Conservation (phyloP, 2,888 invertebrate genomes). For the Trissonchulus latispiculum region DNA sequence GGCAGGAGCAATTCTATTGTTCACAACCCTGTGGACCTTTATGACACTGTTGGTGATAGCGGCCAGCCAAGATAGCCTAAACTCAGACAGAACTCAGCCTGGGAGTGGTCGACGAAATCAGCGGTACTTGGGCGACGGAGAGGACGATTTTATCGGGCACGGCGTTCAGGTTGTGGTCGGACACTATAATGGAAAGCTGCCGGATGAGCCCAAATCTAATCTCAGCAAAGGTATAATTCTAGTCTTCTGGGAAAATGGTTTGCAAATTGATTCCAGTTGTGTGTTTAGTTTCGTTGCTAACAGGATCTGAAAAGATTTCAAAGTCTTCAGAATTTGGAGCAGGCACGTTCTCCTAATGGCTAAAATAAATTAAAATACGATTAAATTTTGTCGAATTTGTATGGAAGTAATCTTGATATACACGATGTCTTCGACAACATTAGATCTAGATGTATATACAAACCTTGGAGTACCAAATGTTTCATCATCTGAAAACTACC, state of each 20-base stretch:
- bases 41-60: conserved; percentile 37
- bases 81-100: background rate
- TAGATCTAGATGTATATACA: background rate
- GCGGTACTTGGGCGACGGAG: conserved; percentile 20
- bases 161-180: conserved; percentile 41
- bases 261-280: too few species aligned
- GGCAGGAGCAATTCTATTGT: conserved; percentile 30
- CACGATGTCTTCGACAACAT: too few species aligned
- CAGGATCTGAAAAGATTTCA: too few species aligned
- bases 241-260: too few species aligned
- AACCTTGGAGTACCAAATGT: background rate
- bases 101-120: background rate
- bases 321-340: too few species aligned
- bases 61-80: conserved; percentile 31
- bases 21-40: conserved; percentile 36
- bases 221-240: conserved; percentile 37
- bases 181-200: conserved; percentile 42
- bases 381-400: too few species aligned
- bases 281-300: too few species aligned
- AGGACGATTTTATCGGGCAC: conserved; percentile 25
- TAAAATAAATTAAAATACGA: too few species aligned
- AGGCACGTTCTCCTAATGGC: too few species aligned
- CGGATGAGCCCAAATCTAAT: conserved; percentile 35
- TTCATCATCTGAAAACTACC: too few species aligned
- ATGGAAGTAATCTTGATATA: too few species aligned